Evolutionary conservation across 2,113 vertebrate species (phyloP).

Genomic region (Arizona elegans): DNA sequence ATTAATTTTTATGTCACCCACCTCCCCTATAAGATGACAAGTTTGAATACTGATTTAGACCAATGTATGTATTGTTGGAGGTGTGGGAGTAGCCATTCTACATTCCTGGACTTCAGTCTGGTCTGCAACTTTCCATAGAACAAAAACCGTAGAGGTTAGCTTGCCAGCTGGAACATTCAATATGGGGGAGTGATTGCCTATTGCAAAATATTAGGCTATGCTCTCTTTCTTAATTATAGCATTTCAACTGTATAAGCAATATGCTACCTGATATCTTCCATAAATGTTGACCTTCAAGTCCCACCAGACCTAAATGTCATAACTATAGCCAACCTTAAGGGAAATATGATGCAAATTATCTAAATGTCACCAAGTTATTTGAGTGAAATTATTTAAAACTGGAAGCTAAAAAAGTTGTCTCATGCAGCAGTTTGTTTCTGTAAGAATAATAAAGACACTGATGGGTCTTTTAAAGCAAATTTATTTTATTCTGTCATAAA

Average conservation of each 20-base stretch:
- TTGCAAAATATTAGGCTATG: not conserved
- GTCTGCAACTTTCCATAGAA: not conserved
- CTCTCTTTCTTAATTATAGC: not conserved
- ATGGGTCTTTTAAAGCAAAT: not conserved
- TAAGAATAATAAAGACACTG: not conserved
- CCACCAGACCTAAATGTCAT: not conserved
- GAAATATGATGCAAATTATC: not conserved
- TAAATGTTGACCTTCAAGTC: not conserved
- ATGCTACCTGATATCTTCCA: not conserved
- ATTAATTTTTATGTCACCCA: not conserved
- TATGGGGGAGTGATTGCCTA: not conserved
- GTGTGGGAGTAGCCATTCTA: not conserved
- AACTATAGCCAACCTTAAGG: not conserved
- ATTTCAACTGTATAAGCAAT: not conserved
- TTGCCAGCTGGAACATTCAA: not conserved
- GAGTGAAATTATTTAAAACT: not conserved
- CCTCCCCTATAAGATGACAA: not conserved
- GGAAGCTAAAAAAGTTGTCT: not conserved
- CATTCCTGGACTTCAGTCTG: not conserved
- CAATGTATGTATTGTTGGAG: not conserved
- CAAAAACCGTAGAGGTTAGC: not conserved
- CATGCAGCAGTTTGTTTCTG: not conserved
- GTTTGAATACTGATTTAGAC: not conserved
- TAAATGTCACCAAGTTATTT: not conserved
- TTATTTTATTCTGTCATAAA: not conserved